Percentiles rank a stretch among this genome's conserved stretches.
phyloP scores from a whole-genome alignment of 2,113 vertebrate genomes.

The Sander vitreus region DNA sequence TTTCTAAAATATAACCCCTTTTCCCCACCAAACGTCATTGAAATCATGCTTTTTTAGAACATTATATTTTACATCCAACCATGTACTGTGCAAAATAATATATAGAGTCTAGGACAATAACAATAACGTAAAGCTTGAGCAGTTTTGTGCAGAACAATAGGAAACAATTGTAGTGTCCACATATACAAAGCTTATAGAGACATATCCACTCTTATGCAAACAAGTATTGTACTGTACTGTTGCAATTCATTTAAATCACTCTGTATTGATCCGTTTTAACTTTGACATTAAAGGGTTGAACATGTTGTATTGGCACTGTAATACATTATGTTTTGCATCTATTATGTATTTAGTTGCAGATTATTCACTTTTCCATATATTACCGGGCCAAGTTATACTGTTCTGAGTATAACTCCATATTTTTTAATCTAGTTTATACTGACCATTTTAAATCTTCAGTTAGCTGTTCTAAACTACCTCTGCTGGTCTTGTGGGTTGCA shows the following conservation, averaged over 20 bases:
- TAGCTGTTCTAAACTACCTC: slow-evolving; percentile 10
- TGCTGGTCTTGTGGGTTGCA: slow-evolving; percentile 22
- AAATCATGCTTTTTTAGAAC: background rate
- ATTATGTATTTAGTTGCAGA: background rate
- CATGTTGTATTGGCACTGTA: too few relatives aligned
- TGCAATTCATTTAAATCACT: background rate
- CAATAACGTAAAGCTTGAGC: slow-evolving; percentile 1
- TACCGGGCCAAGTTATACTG: too few relatives aligned
- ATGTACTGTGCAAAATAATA: too few relatives aligned
- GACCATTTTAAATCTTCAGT: background rate
- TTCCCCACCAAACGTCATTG: background rate
- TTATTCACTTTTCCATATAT: background rate
- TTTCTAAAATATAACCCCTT: background rate
- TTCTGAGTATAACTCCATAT: background rate
- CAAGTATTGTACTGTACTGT: background rate
- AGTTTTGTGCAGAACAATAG: background rate
- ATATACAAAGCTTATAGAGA: too few relatives aligned
- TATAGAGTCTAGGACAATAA: background rate
- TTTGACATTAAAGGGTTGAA: background rate
- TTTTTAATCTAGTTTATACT: background rate
- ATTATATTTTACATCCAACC: background rate
- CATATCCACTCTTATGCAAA: too few relatives aligned
- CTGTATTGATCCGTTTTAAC: background rate
- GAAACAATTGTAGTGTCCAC: too few relatives aligned
- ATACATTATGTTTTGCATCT: background rate